Percentiles rank a stretch among this genome's conserved stretches.
Conservation (phyloP, 1,140 invertebrate genomes). For the Macrobrachium rosenbergii region DNA sequence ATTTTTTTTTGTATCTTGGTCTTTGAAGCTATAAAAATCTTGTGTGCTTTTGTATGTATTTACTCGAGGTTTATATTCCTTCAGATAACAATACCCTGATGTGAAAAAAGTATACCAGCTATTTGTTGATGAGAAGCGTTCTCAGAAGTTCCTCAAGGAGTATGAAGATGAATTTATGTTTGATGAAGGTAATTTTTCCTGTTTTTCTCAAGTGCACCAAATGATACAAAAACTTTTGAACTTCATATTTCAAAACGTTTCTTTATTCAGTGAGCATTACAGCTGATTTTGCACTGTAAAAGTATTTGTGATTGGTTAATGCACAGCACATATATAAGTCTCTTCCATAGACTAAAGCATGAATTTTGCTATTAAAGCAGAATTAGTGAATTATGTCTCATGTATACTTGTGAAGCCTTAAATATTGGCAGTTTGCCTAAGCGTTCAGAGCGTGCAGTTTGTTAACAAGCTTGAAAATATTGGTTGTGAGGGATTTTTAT, state of each 20-base stretch:
- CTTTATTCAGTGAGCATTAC: not conserved
- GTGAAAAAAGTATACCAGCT: slow-evolving; percentile 95
- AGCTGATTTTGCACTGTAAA: too few relatives aligned
- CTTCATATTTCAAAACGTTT: not conserved
- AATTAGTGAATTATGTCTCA: too few relatives aligned
- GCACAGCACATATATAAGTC: too few relatives aligned
- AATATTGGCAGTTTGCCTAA: not conserved
- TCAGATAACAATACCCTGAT: slow-evolving; percentile 87
- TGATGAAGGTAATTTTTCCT: slow-evolving; percentile 70
- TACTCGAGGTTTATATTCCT: slow-evolving; percentile 32
- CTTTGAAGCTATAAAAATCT: too few relatives aligned
- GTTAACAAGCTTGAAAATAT: not conserved
- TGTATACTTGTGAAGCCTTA: too few relatives aligned
- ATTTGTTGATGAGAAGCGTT: slow-evolving; percentile 94
- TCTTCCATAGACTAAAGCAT: too few relatives aligned
- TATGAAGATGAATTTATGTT: slow-evolving; percentile 98
- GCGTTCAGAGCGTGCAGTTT: not conserved
- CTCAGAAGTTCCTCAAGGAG: slow-evolving; percentile 93
- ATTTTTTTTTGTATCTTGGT: too few relatives aligned
- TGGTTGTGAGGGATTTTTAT: not conserved
- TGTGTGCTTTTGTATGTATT: not conserved
- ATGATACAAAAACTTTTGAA: not conserved
- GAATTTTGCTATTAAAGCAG: too few relatives aligned
- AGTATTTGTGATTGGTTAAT: too few relatives aligned
- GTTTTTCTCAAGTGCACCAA: too few relatives aligned